Evolutionary conservation across 1,140 invertebrate species (phyloP).

Genomic region (Leptoteleia sp.): DNA sequence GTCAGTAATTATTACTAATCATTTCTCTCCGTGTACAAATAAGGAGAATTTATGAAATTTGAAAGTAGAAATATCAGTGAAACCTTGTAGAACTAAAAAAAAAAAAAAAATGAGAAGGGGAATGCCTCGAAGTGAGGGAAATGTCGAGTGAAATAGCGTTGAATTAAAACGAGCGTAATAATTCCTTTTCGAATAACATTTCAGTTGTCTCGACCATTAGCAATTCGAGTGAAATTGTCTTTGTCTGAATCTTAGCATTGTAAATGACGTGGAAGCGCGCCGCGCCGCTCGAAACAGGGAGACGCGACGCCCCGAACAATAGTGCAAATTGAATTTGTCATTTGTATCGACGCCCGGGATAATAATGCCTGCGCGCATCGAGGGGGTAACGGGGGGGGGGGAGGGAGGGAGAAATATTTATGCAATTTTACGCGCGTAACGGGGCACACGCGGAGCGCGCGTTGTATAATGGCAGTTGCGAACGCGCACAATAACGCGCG

Average conservation of each 20-base stretch:
- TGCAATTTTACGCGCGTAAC: conserved; percentile 23
- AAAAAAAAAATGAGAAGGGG: too few relatives aligned
- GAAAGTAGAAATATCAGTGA: too few relatives aligned
- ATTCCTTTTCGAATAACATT: too few relatives aligned
- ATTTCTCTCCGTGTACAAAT: too few relatives aligned
- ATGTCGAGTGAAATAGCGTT: too few relatives aligned
- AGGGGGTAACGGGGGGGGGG: too few relatives aligned
- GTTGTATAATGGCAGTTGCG: conserved; percentile 16
- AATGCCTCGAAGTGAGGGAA: too few relatives aligned
- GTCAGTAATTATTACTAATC: too few relatives aligned
- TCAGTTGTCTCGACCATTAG: neutral
- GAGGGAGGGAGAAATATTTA: conserved; percentile 34
- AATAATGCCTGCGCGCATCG: neutral
- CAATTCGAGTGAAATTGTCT: neutral
- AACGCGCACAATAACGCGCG: conserved; percentile 10
- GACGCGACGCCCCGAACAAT: conserved; percentile 7
- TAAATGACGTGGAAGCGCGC: conserved; percentile 8
- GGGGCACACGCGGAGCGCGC: neutral
- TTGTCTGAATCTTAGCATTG: conserved; percentile 8
- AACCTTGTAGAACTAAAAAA: too few relatives aligned
- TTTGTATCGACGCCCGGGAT: conserved; percentile 14
- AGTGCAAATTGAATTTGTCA: conserved; percentile 38
- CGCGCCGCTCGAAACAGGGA: conserved; percentile 13
- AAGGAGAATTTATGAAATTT: too few relatives aligned
- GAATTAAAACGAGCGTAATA: too few relatives aligned